Base-by-base conservation (phyloP, 2,113 vertebrate species). In the Turdus rufiventris region DNA sequence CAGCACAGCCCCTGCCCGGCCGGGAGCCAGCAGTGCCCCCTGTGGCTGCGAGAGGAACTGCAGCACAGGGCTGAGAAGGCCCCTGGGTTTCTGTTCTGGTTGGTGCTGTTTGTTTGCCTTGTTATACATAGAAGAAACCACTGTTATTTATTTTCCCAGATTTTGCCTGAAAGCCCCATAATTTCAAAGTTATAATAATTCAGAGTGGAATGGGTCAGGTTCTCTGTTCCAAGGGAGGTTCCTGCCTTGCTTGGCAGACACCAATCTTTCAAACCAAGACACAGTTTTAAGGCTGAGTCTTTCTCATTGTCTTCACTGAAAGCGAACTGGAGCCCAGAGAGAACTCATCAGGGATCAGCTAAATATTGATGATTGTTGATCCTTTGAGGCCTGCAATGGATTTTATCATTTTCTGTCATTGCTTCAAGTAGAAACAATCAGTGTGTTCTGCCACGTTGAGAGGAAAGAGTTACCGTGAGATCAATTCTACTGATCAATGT, bases 401-500 rank as follows among this genome's bases (percentile, higher is more conserved):
- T 92, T 92, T 93, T 62, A 84, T 62, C 29, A 9, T 25, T 91
- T 89, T 91, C 68, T 91, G 67, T 33, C 72, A 34, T 14, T 68
- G 79, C 26, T 89, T 85, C 86, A 47, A 45, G 51, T 26, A 83
- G 76, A 87, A 95, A 85, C 63, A 88, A 89, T 63, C 65, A 18
- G 51, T 88, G 48, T 18, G 18, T 54, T 72, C 80, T 75, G 31
- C 51, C 7, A 78, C 4, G 21, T 54, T 65, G 58, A 70, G 43
- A 91, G 42, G 61, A 89, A 91, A 92, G 73, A 38, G 48, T 83
- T 53, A 68, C 0, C 6, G 29, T 12, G 57, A 88, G 65, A 96
- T 96, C 95, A 91, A 90, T 96, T 88, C 85, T 92, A 58, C 91
- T 74, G 40, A 81, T 96, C 84, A 60, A 77, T 76, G 70, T 85